Base-by-base conservation (phyloP, 2,113 vertebrate species). In the Furnarius figulus region DNA sequence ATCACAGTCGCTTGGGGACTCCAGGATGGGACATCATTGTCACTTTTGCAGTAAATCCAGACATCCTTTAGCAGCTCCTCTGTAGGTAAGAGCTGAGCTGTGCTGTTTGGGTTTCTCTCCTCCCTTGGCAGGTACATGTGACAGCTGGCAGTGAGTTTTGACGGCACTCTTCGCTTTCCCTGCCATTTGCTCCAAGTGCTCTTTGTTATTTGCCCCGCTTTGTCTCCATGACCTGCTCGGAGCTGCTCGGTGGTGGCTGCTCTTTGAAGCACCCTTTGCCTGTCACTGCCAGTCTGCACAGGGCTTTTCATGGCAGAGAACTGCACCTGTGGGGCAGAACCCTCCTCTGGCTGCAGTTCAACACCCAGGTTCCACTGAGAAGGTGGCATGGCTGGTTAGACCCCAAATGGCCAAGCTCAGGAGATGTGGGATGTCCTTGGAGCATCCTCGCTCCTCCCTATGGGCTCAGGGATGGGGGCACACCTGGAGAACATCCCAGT, bases 191-290 rank as follows among this genome's bases (percentile, higher is more conserved):
- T 88, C 11, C 33, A 85, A 16, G 31, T 47, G 94, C 82, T 89
- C 88, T 95, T 89, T 67, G 88, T 83, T 71, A 49, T 92, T 94
- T 96, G 70, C 85, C 95, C 77, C 19, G 63, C 95, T 95, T 92
- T 95, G 95, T 83, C 81, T 65, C 24, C 86, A 86, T 65, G 78
- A 74, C 97, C 97, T 67, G 76, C 8, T 42, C 91, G 95, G 82
- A 89, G 68, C 94, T 95, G 94, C 80, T 10, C 67, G 8, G 93
- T 94, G 82, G 95, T 39, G 85, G 66, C 78, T 94, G 81, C 67
- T 87, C 93, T 97, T 63, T 79, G 93, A 94, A 67, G 52, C 90
- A 72, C 90, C 89, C 83, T 53, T 61, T 58, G 30, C 68, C 68
- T 68, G 53, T 50, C 58, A 6, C 27, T 62, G 42, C 15, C 22